Percentiles rank a stretch among this genome's conserved stretches.
These are phyloP conservation scores for Adineta ricciae DNA, from an alignment of 2,888 invertebrate species.

Conservation along the genomic window DNA sequence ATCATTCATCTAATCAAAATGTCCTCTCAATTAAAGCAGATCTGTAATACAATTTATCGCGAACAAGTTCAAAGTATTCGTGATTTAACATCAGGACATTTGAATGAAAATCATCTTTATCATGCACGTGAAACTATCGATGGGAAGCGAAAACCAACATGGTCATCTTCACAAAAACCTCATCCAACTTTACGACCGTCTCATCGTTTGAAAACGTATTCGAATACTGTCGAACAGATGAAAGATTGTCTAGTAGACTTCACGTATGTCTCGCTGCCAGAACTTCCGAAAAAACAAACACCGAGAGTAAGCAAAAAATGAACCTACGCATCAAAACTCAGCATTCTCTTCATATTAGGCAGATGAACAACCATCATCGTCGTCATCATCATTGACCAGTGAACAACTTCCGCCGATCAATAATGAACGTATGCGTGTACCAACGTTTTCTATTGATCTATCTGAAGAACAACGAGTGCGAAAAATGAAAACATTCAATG, in stretches of 20 bases:
- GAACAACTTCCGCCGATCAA: neutral
- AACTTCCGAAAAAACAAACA: neutral
- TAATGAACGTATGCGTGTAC: neutral
- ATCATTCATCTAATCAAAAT: neutral
- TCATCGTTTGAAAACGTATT: neutral
- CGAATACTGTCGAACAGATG: neutral
- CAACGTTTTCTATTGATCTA: neutral
- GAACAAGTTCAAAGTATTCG: neutral
- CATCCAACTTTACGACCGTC: constrained; percentile 6
- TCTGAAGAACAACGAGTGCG: neutral
- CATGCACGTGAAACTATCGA: neutral
- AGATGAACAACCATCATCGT: neutral
- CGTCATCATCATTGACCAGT: neutral
- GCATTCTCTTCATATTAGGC: neutral
- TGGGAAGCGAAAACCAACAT: neutral
- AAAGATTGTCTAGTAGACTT: neutral
- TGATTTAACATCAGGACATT: constrained; percentile 15
- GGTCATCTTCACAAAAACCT: neutral
- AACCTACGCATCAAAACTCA: neutral
- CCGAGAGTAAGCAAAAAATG: neutral
- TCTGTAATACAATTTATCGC: neutral
- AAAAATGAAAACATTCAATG: constrained; percentile 12
- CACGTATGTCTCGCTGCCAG: neutral
- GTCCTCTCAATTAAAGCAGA: neutral
- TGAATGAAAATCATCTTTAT: constrained; percentile 17